Evolutionary conservation across 2,113 vertebrate genomes (phyloP), one percentile per base, ranked within the genome.

Genomic region (Lophius piscatorius): DNA sequence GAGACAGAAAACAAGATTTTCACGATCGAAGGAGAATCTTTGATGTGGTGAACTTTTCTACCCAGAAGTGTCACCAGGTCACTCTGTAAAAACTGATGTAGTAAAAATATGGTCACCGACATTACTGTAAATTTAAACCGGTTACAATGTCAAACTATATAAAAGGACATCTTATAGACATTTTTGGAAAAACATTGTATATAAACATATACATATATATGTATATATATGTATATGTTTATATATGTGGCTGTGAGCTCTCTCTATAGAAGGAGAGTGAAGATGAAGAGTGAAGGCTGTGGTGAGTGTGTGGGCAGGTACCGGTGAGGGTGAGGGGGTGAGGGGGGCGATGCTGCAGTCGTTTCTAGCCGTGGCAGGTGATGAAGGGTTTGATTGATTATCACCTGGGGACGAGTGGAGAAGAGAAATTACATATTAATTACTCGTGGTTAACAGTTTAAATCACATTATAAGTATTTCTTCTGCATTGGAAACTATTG

Each of bases 301-400:
- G 66, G 63, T 29, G 26, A 50, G 3, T 45, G 34, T 31, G 49
- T 39, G 38, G 55, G 63, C 35, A 16, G 45, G 91, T 90, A 97
- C 95, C 72, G 94, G 96, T 0, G 95, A 96, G 61, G 91, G 92
- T 0, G 94, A 94, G 0, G 95, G 96, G 0, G 96, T 96, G 80
- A 97, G 84, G 0, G 96, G 96, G 2, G 94, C 92, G 17, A 98
- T 97, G 84, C 89, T 91, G 74, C 95, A 98, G 83, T 94, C 94
- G 14, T 93, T 94, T 4, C 88, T 81, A 23, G 88, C 91, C 0
- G 92, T 90, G 22, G 93, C 93, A 48, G 91, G 81, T 0, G 94
- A 94, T 0, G 92, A 91, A 0, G 93, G 90, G 0, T 44, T 86
- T n/a, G 92, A 94, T n/a, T 18, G 49, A 26, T 65, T 85, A 71